Percentiles rank a stretch among this genome's conserved stretches.
Conservation (phyloP, 2,888 invertebrate species). For the Holacanthella duospinosa region DNA sequence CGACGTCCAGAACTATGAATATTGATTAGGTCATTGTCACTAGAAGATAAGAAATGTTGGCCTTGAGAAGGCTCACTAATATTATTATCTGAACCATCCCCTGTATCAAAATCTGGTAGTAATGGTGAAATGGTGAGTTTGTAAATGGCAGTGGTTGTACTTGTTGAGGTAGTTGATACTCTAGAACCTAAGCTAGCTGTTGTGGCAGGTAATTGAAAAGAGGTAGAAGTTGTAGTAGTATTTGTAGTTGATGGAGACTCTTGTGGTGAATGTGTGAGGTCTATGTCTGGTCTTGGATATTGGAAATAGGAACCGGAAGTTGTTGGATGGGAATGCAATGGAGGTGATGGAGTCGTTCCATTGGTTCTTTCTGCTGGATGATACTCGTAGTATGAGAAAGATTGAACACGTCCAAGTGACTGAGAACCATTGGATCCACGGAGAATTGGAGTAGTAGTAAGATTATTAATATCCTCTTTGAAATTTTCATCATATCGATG, state of each 20-base stretch:
- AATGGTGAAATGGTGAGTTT: slow-evolving; percentile 1
- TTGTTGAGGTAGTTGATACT: background rate
- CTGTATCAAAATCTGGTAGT: too few relatives aligned
- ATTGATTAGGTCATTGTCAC: background rate
- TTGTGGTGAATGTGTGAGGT: too few relatives aligned
- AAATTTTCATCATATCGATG: background rate
- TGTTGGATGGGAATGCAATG: slow-evolving; percentile 16
- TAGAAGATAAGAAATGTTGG: background rate
- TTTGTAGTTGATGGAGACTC: slow-evolving; percentile 10
- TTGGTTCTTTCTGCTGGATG: slow-evolving; percentile 18
- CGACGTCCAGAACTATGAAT: background rate
- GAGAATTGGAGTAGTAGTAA: background rate
- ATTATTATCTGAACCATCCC: background rate
- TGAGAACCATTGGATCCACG: background rate
- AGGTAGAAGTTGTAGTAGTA: slow-evolving; percentile 7
- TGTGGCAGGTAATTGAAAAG: too few relatives aligned
- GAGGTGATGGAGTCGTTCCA: slow-evolving; percentile 30
- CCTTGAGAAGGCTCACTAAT: background rate
- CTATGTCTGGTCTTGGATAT: slow-evolving; percentile 30
- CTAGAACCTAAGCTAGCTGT: background rate
- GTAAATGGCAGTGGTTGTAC: slow-evolving; percentile 16
- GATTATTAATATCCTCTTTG: background rate
- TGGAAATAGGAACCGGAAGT: slow-evolving; percentile 29
- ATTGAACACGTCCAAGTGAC: background rate
- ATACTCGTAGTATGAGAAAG: slow-evolving; percentile 16